Evolutionary conservation across 2,113 vertebrate genomes (phyloP).

Genomic region (Epinephelus lanceolatus): DNA sequence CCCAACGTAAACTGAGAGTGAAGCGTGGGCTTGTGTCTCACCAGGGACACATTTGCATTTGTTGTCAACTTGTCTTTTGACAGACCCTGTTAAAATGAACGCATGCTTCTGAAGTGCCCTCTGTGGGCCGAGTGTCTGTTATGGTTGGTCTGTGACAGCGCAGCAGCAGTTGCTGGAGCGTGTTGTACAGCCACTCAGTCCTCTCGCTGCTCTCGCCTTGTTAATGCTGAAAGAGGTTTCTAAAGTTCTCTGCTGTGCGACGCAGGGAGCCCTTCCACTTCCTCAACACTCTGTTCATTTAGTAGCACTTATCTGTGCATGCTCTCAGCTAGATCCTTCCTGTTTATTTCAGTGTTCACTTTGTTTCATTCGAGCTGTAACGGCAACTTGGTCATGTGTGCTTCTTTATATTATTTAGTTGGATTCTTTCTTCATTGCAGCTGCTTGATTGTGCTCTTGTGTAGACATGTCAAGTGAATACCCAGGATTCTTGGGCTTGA

Average conservation of each 20-base stretch:
- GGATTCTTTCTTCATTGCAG: background rate
- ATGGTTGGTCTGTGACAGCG: background rate
- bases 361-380: constrained; percentile 25
- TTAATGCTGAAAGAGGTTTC: constrained; percentile 68
- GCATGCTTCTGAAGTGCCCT: background rate
- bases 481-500: background rate
- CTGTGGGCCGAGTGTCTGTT: background rate
- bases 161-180: constrained; percentile 22
- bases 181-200: constrained; percentile 18
- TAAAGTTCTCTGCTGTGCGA: constrained; percentile 58
- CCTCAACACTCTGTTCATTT: constrained; percentile 63
- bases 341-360: constrained; percentile 57
- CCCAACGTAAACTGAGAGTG: background rate
- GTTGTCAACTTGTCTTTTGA: background rate
- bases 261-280: constrained; percentile 70
- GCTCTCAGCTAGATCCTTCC: constrained; percentile 68
- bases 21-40: background rate
- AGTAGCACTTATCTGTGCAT: constrained; percentile 21
- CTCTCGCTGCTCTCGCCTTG: constrained; percentile 41
- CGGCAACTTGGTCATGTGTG: constrained; percentile 1
- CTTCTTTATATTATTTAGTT: background rate
- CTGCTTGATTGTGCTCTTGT: constrained; percentile 2
- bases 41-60: background rate
- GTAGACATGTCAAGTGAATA: constrained; percentile 10
- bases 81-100: background rate